Evolutionary conservation across 2,113 vertebrate species (phyloP).

Genomic region (Laticauda laticaudata): DNA sequence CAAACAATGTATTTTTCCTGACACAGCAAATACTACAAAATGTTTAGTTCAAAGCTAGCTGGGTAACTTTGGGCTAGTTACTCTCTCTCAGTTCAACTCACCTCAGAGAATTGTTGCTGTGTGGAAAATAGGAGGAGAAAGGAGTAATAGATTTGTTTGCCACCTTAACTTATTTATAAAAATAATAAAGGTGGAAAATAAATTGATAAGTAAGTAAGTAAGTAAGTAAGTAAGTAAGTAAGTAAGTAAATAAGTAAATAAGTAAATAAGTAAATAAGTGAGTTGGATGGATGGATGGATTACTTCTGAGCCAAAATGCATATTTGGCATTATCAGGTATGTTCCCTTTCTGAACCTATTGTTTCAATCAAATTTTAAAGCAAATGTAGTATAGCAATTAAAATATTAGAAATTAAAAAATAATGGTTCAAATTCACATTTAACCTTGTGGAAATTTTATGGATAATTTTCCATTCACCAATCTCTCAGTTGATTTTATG

Average conservation of each 20-base stretch:
- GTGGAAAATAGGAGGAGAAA: not conserved
- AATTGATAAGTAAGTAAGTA: no score
- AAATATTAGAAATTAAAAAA: not conserved
- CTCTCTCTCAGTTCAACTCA: not conserved
- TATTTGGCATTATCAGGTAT: not conserved
- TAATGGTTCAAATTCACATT: not conserved
- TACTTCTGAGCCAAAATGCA: not conserved
- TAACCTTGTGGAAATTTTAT: not conserved
- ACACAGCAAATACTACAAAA: not conserved
- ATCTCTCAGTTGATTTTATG: not conserved
- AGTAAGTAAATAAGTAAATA: no score
- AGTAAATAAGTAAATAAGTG: no score
- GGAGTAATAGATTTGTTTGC: not conserved
- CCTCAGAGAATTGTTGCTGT: not conserved
- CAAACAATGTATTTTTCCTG: not conserved
- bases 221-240: no score
- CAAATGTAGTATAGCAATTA: not conserved
- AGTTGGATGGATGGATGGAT: not conserved
- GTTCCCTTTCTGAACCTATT: not conserved
- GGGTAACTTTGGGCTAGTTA: not conserved
- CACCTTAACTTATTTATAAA: not conserved
- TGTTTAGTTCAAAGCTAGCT: not conserved
- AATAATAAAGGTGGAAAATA: not conserved
- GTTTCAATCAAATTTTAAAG: not conserved
- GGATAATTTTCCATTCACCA: no score